Base-by-base conservation (phyloP, 2,797 vertebrate species). In the Erithacus rubecula region DNA sequence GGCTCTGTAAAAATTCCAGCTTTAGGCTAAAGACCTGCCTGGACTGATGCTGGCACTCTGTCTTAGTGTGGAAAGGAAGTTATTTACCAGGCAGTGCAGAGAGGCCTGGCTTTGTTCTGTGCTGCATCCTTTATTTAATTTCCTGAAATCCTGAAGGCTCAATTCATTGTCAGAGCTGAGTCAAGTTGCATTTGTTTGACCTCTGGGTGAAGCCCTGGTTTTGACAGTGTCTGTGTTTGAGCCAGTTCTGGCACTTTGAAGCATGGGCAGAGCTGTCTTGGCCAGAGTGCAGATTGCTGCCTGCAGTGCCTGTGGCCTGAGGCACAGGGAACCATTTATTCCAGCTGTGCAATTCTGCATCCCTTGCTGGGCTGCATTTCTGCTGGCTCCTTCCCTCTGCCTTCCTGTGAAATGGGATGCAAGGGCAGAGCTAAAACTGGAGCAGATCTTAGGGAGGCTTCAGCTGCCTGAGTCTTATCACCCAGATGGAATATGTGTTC, bases 51-150 rank as follows among this genome's bases (percentile, higher is more conserved):
- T 90, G 30, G 47, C 16, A 49, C 26, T 43, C 20, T 22, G 30
- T 3, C 1, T 39, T 32, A 27, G 22, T 5, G 0, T 46, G 51
- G 3, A 8, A 63, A 1, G 1, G 56, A 24, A 29, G 32, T 23
- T 23, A 7, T 7, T 43, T 37, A 12, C 36, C 46, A n/a, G 47
- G 62, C 51, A 64, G 12, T 3, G 72, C 26, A 46, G 36, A 26
- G 44, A 30, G 34, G 16, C 11, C 37, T 80, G 60, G 0, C 4
- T 12, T 17, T 56, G 4, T 10, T 43, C 77, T 27, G 5, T 44
- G 24, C 32, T 44, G 22, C 39, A 41, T 65, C 47, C 32, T 77
- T 63, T 21, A 43, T 84, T 88, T 46, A 11, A 70, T 89, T 93
- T 41, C 67, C 39, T 83, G 56, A 47, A 80, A 53, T 89, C 52